These are phyloP conservation scores for Hirtodrosophila histrioides DNA, from an alignment of 2,888 invertebrate genomes.

Conservation along the genomic window DNA sequence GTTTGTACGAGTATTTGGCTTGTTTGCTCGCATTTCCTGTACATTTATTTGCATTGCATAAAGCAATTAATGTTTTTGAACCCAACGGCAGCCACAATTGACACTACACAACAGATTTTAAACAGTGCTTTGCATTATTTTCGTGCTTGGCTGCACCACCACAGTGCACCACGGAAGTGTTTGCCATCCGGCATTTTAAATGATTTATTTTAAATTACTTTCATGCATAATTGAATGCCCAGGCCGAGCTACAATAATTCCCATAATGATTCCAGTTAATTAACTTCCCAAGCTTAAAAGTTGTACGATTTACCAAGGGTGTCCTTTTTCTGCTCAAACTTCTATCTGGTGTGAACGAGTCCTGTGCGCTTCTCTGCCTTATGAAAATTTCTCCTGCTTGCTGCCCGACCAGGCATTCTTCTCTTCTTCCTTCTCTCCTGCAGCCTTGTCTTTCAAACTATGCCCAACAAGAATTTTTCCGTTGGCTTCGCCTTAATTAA, in stretches of 20 bases:
- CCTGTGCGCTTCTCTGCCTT: too few relatives aligned
- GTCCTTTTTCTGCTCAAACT: too few relatives aligned
- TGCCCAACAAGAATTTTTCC: too few relatives aligned
- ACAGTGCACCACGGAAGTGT: conserved; percentile 38
- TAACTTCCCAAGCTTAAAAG: not conserved
- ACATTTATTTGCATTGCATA: conserved; percentile 47
- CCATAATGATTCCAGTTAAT: conserved; percentile 9
- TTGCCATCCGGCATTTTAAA: conserved; percentile 37
- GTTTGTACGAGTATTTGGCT: conserved; percentile 25
- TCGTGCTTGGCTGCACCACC: conserved; percentile 50
- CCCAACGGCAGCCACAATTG: conserved; percentile 27
- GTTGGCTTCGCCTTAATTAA: too few relatives aligned
- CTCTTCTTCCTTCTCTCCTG: too few relatives aligned
- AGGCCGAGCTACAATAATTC: conserved; percentile 16
- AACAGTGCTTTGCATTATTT: conserved; percentile 12
- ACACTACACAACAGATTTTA: conserved; percentile 23
- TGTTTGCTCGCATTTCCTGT: conserved; percentile 52
- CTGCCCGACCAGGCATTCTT: too few relatives aligned
- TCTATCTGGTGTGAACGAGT: too few relatives aligned
- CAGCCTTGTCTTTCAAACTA: too few relatives aligned
- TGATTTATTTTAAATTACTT: conserved; percentile 25
- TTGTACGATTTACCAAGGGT: too few relatives aligned
- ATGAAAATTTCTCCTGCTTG: too few relatives aligned
- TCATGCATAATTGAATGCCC: conserved; percentile 17
- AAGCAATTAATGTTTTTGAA: conserved; percentile 51